Percentiles rank a stretch among this genome's conserved stretches.
These are phyloP conservation scores for Enteromius anoplus DNA, from an alignment of 2,797 vertebrate species.

Conservation along the genomic window DNA sequence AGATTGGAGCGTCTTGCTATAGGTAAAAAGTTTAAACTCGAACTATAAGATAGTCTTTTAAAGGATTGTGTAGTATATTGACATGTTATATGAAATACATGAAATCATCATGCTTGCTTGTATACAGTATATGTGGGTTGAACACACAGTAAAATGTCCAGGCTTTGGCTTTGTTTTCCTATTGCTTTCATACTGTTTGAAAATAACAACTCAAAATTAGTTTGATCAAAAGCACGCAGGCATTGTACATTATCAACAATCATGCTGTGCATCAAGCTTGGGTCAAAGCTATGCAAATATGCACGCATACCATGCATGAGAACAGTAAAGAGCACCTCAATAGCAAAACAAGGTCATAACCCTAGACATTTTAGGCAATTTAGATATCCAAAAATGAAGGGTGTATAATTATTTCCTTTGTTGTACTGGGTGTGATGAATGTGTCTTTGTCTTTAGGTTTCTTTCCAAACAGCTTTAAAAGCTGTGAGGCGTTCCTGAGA, in stretches of 20 bases:
- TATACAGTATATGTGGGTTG: neutral
- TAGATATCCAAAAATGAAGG: neutral
- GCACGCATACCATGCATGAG: neutral
- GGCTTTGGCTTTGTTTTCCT: neutral
- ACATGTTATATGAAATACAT: neutral
- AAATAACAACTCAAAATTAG: neutral
- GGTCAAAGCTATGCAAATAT: neutral
- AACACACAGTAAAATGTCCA: neutral
- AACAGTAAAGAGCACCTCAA: neutral
- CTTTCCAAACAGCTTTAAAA: conserved; percentile 93
- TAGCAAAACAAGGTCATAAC: neutral
- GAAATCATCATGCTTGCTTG: neutral
- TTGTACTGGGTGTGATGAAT: neutral
- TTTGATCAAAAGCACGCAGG: neutral
- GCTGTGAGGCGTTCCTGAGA: conserved; percentile 95
- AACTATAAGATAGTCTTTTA: neutral
- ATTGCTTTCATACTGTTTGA: neutral
- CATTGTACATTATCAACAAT: neutral
- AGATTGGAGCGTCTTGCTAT: conserved; percentile 81
- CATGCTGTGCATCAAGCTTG: neutral
- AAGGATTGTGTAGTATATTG: neutral
- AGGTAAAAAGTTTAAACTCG: conserved; percentile 66
- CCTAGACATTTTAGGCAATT: neutral
- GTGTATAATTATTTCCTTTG: neutral
- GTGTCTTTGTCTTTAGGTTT: conserved; percentile 79